phyloP scores from a whole-genome alignment of 1,140 invertebrate species.

The Cotesia typhae region DNA sequence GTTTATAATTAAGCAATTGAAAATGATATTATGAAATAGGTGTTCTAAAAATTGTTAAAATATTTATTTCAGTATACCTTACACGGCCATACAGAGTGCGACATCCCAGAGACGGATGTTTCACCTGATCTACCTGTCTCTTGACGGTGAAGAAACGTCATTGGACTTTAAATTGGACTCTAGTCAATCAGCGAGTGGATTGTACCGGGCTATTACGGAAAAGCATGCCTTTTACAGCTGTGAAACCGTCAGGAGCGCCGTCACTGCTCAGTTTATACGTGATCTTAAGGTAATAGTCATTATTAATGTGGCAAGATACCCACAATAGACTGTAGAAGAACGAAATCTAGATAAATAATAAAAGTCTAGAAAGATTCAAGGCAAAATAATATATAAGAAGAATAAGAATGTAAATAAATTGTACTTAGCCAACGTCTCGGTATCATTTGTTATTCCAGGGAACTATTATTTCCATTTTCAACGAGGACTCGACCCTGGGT shows the following conservation, averaged over 20 bases:
- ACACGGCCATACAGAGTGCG: conserved; percentile 83
- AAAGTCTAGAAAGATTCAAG: background rate
- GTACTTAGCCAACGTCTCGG: background rate
- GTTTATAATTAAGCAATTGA: too few relatives aligned
- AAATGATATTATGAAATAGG: background rate
- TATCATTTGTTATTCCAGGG: conserved; percentile 65
- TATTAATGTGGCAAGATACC: too few relatives aligned
- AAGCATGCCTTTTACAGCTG: conserved; percentile 92
- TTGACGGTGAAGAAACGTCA: conserved; percentile 74
- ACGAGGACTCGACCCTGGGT: conserved; percentile 85
- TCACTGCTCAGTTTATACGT: conserved; percentile 86
- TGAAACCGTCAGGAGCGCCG: conserved; percentile 86
- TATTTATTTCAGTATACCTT: conserved; percentile 76
- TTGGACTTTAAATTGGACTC: conserved; percentile 84
- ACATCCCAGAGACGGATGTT: conserved; percentile 79
- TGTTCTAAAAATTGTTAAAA: conserved; percentile 1
- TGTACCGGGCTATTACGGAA: conserved; percentile 89
- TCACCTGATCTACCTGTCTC: conserved; percentile 77
- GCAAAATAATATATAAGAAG: background rate
- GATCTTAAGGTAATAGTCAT: conserved; percentile 76
- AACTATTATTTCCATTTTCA: conserved; percentile 90
- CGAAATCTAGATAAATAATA: conserved; percentile 1
- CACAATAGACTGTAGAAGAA: background rate
- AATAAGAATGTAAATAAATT: background rate
- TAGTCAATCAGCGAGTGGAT: conserved; percentile 77